These are phyloP conservation scores for Geophilus truncorum DNA, from an alignment of 2,888 invertebrate genomes.

Conservation along the genomic window DNA sequence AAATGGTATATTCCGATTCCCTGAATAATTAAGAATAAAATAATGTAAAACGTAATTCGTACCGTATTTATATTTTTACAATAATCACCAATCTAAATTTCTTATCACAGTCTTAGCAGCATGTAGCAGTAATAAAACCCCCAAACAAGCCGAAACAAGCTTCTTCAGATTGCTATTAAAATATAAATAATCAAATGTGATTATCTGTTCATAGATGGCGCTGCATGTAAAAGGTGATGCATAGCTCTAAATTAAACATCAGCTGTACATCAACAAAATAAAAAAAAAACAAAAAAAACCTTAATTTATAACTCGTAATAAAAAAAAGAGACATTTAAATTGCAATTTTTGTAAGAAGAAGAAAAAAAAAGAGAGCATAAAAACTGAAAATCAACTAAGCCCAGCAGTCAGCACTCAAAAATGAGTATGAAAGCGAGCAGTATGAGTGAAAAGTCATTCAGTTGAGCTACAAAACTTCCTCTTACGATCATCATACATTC, in stretches of 20 bases:
- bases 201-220: neutral
- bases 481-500: neutral
- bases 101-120: slow-evolving; percentile 78
- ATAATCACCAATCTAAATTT: slow-evolving; percentile 74
- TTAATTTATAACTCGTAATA: neutral
- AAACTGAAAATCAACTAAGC: neutral
- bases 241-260: no score
- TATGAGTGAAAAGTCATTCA: neutral
- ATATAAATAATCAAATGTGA: neutral
- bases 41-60: neutral
- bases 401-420: neutral
- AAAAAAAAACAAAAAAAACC: neutral
- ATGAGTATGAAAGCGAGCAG: neutral
- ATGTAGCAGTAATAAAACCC: slow-evolving; percentile 66
- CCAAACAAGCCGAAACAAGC: slow-evolving; percentile 50
- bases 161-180: slow-evolving; percentile 29
- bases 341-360: neutral
- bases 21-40: slow-evolving; percentile 25
- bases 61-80: neutral
- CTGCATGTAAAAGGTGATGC: neutral
- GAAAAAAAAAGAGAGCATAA: neutral
- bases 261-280: no score
- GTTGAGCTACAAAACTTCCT: neutral
- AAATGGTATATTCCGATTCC: slow-evolving; percentile 83
- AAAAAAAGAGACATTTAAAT: neutral